A percentile compares a stretch with the other conserved stretches of the same genome.
Conservation (phyloP, 2,888 invertebrate species). For the Timema podura region DNA sequence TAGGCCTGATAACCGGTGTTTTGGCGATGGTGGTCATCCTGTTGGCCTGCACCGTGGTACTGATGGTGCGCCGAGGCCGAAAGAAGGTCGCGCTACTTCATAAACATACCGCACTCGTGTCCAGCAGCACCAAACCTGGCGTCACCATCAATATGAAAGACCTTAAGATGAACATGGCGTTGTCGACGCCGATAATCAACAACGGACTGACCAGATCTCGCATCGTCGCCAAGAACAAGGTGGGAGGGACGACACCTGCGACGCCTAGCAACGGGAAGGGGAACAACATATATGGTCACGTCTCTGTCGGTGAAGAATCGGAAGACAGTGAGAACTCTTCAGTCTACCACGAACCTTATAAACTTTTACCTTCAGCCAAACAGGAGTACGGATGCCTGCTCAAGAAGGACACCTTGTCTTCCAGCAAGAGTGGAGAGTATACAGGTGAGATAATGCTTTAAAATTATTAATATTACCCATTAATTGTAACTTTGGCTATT, state of each 20-base stretch:
- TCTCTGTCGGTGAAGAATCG: constrained; percentile 49
- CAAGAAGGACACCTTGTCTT: constrained; percentile 49
- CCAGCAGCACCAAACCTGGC: constrained; percentile 53
- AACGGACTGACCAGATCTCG: constrained; percentile 47
- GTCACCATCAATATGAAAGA: constrained; percentile 58
- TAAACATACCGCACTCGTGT: constrained; percentile 57
- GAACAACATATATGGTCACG: constrained; percentile 48
- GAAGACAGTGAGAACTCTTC: constrained; percentile 54
- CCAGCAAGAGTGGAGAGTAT: constrained; percentile 53
- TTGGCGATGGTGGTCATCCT: constrained; percentile 62
- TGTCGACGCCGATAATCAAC: constrained; percentile 54
- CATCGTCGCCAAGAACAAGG: constrained; percentile 36
- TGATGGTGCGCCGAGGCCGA: constrained; percentile 62
- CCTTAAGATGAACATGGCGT: constrained; percentile 48
- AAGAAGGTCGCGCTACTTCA: constrained; percentile 60
- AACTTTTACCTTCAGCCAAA: constrained; percentile 49
- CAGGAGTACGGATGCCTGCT: constrained; percentile 51
- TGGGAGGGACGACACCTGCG: constrained; percentile 27
- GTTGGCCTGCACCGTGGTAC: constrained; percentile 58
- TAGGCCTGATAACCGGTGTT: constrained; percentile 63
- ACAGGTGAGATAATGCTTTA: constrained; percentile 43
- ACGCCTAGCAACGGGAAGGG: constrained; percentile 18
- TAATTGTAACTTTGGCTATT: no score
- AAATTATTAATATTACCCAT: background rate
- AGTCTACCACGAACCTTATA: constrained; percentile 55